These are phyloP conservation scores for Dendronephthya gigantea DNA, from an alignment of 64 coral and sea anemone genomes.

Conservation along the genomic window DNA sequence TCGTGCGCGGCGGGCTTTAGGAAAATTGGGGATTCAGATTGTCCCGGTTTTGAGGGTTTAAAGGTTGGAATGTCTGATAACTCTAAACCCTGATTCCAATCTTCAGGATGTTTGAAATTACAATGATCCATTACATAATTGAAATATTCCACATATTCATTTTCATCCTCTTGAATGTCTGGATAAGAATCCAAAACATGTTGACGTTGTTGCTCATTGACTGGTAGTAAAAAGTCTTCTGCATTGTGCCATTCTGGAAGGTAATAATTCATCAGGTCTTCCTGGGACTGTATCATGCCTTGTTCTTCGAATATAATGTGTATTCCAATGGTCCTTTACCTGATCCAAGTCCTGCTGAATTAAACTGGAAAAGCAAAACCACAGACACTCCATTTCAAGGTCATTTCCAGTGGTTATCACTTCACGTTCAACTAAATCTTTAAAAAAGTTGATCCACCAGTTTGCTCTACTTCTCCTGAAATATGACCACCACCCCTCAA, in stretches of 20 bases:
- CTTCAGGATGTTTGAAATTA: neutral
- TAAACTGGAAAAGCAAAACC: neutral
- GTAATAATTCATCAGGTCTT: neutral
- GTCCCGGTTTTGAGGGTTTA: no score
- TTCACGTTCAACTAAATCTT: neutral
- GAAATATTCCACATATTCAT: neutral
- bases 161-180: neutral
- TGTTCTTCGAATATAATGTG: neutral
- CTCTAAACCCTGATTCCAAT: neutral
- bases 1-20: no score
- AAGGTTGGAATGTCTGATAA: neutral
- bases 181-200: neutral
- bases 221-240: neutral
- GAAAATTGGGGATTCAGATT: no score
- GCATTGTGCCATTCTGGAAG: neutral
- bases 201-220: neutral
- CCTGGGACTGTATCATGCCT: neutral
- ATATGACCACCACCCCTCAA: neutral
- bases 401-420: neutral
- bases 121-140: neutral
- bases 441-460: conserved; percentile 11
- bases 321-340: neutral
- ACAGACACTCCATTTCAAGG: neutral
- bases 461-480: neutral
- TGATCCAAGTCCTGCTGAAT: neutral